A percentile compares a stretch with the other conserved stretches of the same genome.
These are phyloP conservation scores for Andrena praecox DNA, from an alignment of 2,888 invertebrate genomes.

Conservation along the genomic window DNA sequence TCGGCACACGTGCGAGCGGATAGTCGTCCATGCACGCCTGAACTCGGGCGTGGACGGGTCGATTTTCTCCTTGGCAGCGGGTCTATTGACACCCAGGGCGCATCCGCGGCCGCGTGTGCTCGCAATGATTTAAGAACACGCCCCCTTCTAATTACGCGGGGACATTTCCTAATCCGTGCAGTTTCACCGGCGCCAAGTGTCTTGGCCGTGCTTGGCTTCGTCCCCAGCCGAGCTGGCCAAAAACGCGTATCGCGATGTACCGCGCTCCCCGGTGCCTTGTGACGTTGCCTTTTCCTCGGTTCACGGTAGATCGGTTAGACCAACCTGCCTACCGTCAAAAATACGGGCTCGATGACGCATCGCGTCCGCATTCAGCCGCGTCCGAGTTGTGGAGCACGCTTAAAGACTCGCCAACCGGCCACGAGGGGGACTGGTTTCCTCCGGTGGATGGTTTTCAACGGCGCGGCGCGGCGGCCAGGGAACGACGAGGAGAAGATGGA, in stretches of 20 bases:
- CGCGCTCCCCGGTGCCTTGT: conserved; percentile 3
- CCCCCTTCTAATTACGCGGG: conserved; percentile 80
- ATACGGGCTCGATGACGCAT: conserved; percentile 13
- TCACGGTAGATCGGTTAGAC: neutral
- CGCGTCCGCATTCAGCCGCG: conserved; percentile 30
- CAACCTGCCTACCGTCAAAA: conserved; percentile 6
- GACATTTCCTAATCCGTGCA: conserved; percentile 82
- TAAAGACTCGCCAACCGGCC: conserved; percentile 60
- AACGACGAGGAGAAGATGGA: conserved; percentile 40
- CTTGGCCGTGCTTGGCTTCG: conserved; percentile 45
- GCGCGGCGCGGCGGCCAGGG: conserved; percentile 45
- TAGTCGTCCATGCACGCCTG: conserved; percentile 40
- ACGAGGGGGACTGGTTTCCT: conserved; percentile 78
- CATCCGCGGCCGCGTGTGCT: conserved; percentile 71
- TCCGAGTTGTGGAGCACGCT: conserved; percentile 52
- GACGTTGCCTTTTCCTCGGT: neutral
- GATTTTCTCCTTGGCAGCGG: conserved; percentile 77
- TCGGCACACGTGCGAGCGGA: conserved; percentile 31
- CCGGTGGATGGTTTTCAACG: conserved; percentile 76
- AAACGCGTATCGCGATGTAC: conserved; percentile 23
- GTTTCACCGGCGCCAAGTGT: conserved; percentile 76
- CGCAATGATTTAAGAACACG: conserved; percentile 71
- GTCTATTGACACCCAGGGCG: conserved; percentile 76
- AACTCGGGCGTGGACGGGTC: conserved; percentile 53
- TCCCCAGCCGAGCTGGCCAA: conserved; percentile 42